A percentile compares a stretch with the other conserved stretches of the same genome.
Evolutionary conservation across 2,888 invertebrate species (phyloP).

Genomic region (Drosophila neoperkinsi): DNA sequence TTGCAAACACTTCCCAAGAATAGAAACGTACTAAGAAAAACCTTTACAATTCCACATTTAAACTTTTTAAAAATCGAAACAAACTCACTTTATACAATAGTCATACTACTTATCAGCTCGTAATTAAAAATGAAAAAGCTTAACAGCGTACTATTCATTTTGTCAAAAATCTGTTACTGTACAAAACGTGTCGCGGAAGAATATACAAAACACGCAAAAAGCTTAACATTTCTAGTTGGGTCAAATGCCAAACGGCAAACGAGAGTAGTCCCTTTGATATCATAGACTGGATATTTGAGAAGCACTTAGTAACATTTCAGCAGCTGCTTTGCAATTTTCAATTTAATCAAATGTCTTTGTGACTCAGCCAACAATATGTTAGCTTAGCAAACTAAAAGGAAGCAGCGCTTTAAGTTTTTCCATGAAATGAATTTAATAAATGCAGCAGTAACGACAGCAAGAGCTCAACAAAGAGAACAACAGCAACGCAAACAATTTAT

Average conservation of each 20-base stretch:
- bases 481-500: conserved; percentile 46
- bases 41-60: background rate
- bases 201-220: conserved; percentile 5
- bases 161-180: background rate
- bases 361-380: background rate
- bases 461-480: background rate
- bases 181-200: background rate
- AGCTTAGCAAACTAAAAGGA: background rate
- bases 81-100: background rate
- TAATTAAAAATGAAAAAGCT: background rate
- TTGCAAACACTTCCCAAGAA: background rate
- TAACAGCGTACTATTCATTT: background rate
- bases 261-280: conserved; percentile 21
- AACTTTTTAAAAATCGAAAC: background rate
- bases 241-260: background rate
- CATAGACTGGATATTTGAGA: conserved; percentile 1
- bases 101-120: background rate
- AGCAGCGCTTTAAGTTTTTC: conserved; percentile 35
- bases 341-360: conserved; percentile 31
- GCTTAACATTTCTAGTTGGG: background rate
- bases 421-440: conserved; percentile 62
- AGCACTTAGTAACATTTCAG: conserved; percentile 23
- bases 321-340: conserved; percentile 1
- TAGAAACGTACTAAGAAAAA: background rate
- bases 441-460: conserved; percentile 7